Evolutionary conservation across 2,888 invertebrate species (phyloP).

Genomic region (Aplocera efformata): DNA sequence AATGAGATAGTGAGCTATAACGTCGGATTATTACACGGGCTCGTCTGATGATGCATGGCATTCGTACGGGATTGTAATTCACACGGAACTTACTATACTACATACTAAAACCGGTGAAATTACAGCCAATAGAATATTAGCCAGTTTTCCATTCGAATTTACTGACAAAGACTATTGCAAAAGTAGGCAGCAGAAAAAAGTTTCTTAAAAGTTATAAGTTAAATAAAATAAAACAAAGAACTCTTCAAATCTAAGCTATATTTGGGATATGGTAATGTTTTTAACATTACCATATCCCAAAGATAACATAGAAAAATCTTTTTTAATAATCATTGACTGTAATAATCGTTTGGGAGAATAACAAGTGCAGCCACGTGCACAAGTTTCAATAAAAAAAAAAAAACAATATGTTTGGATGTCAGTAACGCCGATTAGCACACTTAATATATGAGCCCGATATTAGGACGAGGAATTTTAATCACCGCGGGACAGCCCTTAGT

Average conservation of each 20-base stretch:
- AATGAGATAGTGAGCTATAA: constrained; percentile 58
- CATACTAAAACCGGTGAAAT: constrained; percentile 14
- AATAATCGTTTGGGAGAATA: background rate
- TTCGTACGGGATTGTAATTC: constrained; percentile 10
- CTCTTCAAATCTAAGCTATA: no score
- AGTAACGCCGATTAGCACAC: constrained; percentile 55
- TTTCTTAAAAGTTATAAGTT: no score
- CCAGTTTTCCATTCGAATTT: background rate
- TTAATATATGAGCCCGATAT: constrained; percentile 68
- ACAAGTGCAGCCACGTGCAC: constrained; percentile 10
- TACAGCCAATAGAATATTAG: constrained; percentile 1
- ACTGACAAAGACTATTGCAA: no score
- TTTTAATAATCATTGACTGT: no score
- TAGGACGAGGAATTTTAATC: constrained; percentile 68
- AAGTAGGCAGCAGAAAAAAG: no score
- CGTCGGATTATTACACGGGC: constrained; percentile 32
- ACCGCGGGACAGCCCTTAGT: constrained; percentile 46
- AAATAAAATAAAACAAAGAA: no score
- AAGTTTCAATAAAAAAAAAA: constrained; percentile 35
- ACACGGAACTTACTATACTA: constrained; percentile 10
- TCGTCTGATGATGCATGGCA: constrained; percentile 15
- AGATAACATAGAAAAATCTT: no score
- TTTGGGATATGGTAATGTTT: no score
- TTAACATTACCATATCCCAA: no score
- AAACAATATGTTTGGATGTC: constrained; percentile 39